Conservation (phyloP, 2,113 vertebrate species). For the Garra rufa region DNA sequence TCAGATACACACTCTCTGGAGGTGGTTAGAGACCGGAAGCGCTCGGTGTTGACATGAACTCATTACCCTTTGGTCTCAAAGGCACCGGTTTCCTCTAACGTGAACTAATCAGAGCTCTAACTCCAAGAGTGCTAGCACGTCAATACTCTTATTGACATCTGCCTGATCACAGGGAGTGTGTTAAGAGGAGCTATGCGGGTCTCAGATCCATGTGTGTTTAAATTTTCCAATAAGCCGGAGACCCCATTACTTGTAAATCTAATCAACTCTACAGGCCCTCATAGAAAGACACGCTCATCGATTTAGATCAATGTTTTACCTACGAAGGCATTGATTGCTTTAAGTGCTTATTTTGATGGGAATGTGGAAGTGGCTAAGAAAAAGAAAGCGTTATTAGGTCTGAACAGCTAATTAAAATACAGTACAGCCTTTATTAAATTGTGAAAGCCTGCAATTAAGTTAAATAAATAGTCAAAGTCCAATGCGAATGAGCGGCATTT, state of each 20-base stretch:
- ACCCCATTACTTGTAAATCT: conserved; percentile 36
- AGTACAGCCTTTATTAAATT: background rate
- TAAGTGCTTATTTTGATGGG: conserved; percentile 21
- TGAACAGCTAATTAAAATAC: background rate
- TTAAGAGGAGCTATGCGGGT: background rate
- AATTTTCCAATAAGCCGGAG: conserved; percentile 24
- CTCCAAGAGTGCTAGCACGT: conserved; percentile 16
- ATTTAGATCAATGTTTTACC: conserved; percentile 38
- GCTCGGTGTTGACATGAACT: conserved; percentile 16
- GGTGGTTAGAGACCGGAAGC: conserved; percentile 17
- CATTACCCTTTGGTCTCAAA: conserved; percentile 22
- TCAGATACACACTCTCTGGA: background rate
- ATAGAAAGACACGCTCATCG: conserved; percentile 6
- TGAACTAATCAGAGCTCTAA: conserved; percentile 33
- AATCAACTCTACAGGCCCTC: conserved; percentile 24
- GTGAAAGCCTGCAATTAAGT: background rate
- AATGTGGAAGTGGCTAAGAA: conserved; percentile 23
- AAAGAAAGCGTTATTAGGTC: background rate
- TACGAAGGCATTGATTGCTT: conserved; percentile 17
- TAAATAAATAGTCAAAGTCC: background rate
- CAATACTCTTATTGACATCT: conserved; percentile 45
- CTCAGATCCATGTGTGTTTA: background rate
- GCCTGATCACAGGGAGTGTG: conserved; percentile 23
- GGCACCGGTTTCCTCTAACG: conserved; percentile 35
- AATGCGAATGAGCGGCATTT: background rate